Evolutionary conservation across 2,797 vertebrate genomes (phyloP).

Genomic region (Danio kyathit): DNA sequence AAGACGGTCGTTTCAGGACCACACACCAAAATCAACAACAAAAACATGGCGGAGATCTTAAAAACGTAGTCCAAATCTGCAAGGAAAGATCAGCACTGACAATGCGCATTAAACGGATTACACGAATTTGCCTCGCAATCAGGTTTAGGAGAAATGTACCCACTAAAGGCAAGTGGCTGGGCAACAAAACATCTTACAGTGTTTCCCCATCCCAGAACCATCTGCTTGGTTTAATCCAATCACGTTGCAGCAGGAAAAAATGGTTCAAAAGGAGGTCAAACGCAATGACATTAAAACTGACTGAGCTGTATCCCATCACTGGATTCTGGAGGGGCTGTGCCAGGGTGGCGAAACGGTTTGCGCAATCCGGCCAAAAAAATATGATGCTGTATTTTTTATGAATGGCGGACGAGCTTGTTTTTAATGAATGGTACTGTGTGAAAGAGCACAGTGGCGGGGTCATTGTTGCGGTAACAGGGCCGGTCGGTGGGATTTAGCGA

Average conservation of each 20-base stretch:
- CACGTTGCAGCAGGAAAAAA: slow-evolving; percentile 53
- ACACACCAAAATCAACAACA: neutral
- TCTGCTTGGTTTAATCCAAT: slow-evolving; percentile 67
- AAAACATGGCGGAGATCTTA: neutral
- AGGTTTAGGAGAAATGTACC: slow-evolving; percentile 63
- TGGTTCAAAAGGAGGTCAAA: slow-evolving; percentile 62
- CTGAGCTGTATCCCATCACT: slow-evolving; percentile 41
- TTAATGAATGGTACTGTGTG: slow-evolving; percentile 62
- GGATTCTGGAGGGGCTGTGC: slow-evolving; percentile 31
- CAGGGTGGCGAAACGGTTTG: slow-evolving; percentile 20
- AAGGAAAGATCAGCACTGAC: slow-evolving; percentile 62
- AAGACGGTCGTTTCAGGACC: neutral
- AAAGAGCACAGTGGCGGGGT: slow-evolving; percentile 47
- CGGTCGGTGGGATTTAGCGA: slow-evolving; percentile 56
- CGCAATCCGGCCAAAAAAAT: slow-evolving; percentile 12
- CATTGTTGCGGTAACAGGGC: slow-evolving; percentile 55
- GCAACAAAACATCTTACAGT: slow-evolving; percentile 52
- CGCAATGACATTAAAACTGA: slow-evolving; percentile 61
- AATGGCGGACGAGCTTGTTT: slow-evolving; percentile 58
- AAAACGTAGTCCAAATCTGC: slow-evolving; percentile 63
- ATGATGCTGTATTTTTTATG: slow-evolving; percentile 63
- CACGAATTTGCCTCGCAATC: slow-evolving; percentile 65
- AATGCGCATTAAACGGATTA: slow-evolving; percentile 69
- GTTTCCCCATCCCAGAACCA: slow-evolving; percentile 58
- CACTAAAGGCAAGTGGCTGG: slow-evolving; percentile 51